Evolutionary conservation across 2,888 invertebrate genomes (phyloP).

Genomic region (Teleogryllus oceanicus): DNA sequence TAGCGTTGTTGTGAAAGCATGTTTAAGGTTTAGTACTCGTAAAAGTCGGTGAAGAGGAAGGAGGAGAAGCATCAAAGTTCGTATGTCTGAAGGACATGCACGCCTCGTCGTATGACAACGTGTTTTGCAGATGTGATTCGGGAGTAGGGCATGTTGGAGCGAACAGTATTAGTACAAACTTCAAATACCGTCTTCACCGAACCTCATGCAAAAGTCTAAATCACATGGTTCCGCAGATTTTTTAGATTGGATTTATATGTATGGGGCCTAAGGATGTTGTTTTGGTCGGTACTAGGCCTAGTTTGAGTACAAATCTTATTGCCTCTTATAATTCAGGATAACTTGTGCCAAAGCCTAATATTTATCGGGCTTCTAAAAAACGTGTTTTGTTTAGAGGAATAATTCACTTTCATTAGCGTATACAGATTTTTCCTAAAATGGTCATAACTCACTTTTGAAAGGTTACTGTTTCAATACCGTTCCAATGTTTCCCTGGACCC

Average conservation of each 20-base stretch:
- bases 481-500: constrained; percentile 32
- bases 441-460: constrained; percentile 24
- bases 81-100: background rate
- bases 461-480: background rate
- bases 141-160: background rate
- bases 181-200: constrained; percentile 1
- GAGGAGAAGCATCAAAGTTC: background rate
- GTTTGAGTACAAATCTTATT: constrained; percentile 31
- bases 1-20: background rate
- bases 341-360: constrained; percentile 28
- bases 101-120: background rate
- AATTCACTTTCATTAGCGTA: background rate
- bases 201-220: background rate
- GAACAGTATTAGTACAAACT: constrained; percentile 18
- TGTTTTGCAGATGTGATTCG: background rate
- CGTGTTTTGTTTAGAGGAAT: background rate
- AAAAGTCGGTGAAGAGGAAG: background rate
- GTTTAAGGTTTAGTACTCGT: no score
- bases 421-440: constrained; percentile 20
- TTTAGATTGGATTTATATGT: background rate
- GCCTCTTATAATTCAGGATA: constrained; percentile 26
- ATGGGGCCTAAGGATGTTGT: background rate
- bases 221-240: background rate
- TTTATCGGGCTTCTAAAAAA: background rate
- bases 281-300: constrained; percentile 24